Percentiles rank a stretch among this genome's conserved stretches.
Conservation (phyloP, 2,888 invertebrate genomes). For the Archips xylosteana region DNA sequence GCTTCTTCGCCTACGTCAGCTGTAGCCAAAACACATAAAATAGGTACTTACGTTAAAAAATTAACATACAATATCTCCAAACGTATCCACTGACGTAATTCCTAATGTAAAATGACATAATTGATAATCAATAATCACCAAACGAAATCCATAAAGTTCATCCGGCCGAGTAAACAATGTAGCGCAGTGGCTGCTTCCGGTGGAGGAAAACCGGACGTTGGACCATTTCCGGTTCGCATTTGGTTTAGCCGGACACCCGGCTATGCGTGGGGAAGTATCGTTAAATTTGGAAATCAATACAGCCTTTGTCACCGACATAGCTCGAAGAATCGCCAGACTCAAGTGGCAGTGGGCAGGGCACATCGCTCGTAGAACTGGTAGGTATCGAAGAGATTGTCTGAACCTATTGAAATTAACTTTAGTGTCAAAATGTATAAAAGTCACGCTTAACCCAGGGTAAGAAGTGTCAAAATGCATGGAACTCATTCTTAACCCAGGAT, state of each 20-base stretch:
- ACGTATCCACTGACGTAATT: neutral
- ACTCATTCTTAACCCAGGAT: too few relatives aligned
- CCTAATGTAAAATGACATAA: slow-evolving; percentile 30
- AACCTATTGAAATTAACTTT: too few relatives aligned
- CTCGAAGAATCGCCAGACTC: too few relatives aligned
- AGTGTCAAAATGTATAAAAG: too few relatives aligned
- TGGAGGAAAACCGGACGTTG: slow-evolving; percentile 32
- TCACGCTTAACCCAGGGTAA: too few relatives aligned
- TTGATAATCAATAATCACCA: slow-evolving; percentile 41
- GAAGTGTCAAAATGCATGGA: too few relatives aligned
- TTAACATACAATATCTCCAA: neutral
- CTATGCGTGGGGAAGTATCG: neutral
- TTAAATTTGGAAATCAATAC: neutral
- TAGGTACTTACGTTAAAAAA: neutral
- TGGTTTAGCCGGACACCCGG: slow-evolving; percentile 2
- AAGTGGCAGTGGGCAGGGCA: too few relatives aligned
- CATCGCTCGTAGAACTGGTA: too few relatives aligned
- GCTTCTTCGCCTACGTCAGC: too few relatives aligned
- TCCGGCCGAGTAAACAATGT: slow-evolving; percentile 37
- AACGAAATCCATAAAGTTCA: slow-evolving; percentile 33
- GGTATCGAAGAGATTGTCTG: too few relatives aligned
- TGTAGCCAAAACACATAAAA: too few relatives aligned
- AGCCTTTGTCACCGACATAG: neutral
- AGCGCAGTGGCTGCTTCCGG: slow-evolving; percentile 36
- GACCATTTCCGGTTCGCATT: slow-evolving; percentile 39